Evolutionary conservation across 2,797 vertebrate genomes (phyloP).

Genomic region (Phataginus tetradactyla): DNA sequence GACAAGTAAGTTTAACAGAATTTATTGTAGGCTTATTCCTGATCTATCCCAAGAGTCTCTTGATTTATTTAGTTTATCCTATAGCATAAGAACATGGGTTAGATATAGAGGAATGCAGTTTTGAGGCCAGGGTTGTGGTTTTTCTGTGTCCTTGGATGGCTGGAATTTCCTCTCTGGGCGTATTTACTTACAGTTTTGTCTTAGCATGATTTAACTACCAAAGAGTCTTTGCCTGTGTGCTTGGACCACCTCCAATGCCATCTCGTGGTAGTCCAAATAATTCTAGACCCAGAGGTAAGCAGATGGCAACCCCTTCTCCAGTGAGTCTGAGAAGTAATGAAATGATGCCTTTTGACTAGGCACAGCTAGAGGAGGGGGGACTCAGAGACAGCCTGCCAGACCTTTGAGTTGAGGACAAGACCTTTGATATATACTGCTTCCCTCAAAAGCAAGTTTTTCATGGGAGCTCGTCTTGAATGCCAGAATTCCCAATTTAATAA

Average conservation of each 20-base stretch:
- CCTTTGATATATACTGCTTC: neutral
- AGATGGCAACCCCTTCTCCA: conserved; percentile 45
- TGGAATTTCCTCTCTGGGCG: conserved; percentile 81
- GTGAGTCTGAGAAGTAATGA: neutral
- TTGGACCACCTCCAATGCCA: conserved; percentile 77
- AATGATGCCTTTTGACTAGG: neutral
- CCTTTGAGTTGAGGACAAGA: neutral
- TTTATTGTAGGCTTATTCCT: conserved; percentile 84
- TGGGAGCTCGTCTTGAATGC: neutral
- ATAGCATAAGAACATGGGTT: conserved; percentile 80
- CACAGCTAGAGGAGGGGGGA: neutral
- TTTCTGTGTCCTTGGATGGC: conserved; percentile 84
- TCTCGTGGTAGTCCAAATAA: conserved; percentile 78
- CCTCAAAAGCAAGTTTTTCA: neutral
- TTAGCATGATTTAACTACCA: conserved; percentile 85
- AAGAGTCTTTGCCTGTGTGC: conserved; percentile 80
- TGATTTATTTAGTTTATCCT: conserved; percentile 87
- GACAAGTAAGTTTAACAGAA: conserved; percentile 84
- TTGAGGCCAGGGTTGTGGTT: conserved; percentile 82
- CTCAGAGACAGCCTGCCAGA: rapidly evolving
- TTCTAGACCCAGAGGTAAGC: conserved; percentile 70
- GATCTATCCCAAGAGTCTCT: conserved; percentile 84
- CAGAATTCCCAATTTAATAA: neutral
- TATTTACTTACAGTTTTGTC: conserved; percentile 85
- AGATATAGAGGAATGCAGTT: conserved; percentile 82